Evolutionary conservation across 2,113 vertebrate species (phyloP), one percentile per base, ranked within the genome.

Genomic region (Thunnus thynnus): DNA sequence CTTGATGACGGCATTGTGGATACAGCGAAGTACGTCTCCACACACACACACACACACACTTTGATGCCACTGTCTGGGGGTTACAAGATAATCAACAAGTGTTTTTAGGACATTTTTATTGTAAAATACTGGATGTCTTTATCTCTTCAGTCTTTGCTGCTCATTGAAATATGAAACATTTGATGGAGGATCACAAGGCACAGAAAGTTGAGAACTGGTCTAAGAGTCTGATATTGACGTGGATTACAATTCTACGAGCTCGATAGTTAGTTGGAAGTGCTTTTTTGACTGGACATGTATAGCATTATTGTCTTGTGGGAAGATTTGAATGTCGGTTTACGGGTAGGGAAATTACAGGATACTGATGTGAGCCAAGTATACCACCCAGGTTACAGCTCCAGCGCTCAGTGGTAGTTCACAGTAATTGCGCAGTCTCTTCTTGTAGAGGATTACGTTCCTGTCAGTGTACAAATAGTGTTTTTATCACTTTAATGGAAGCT

Each of bases 11-110:
- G 56, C 6, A 67, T 58, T 0, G 67, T 67, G 27, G 78, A 88
- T 36, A 52, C 90, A 2, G 30, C 90, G 13, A 95, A 95, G 96
- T 97, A 90, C 1, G 95, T 88, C 46, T 22, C 14, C 47, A 10
- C 50, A 32, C 41, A n/a, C 20, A 5, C 36, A 48, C 1, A 47
- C 27, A 22, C 44, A 16, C 22, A 9, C 36, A 9, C 36, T 41
- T 25, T 18, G 16, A 52, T 57, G 12, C 18, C 14, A 1, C 13
- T 6, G 30, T 41, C 8, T 41, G 36, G 36, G 36, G 36, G 36
- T 41, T 36, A 36, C 32, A 36, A 36, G 22, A 22, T 36, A 4
- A 36, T 32, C 30, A 32, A 32, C 30, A 32, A 36, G 7, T 41
- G 7, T 41, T 9, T 41, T 41, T 62, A 17, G 27, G 27, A 13